Evolutionary conservation across 2,888 invertebrate genomes (phyloP).

Genomic region (Timema podura): DNA sequence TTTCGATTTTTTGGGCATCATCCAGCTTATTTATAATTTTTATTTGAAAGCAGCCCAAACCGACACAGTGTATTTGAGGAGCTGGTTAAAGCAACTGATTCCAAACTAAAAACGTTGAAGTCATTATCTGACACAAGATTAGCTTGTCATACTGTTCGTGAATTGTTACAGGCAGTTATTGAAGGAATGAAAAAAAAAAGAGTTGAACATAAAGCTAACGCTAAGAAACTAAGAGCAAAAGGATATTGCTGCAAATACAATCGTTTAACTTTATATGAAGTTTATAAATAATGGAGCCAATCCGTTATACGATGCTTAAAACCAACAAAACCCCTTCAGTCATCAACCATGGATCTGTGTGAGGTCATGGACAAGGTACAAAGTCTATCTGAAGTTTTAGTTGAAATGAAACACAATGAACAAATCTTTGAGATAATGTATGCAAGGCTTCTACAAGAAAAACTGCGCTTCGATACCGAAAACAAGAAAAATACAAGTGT

Average conservation of each 20-base stretch:
- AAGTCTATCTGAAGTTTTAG: not conserved
- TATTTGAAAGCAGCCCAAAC: not conserved
- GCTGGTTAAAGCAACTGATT: not conserved
- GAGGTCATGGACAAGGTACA: not conserved
- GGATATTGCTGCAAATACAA: not conserved
- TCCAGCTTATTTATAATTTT: not conserved
- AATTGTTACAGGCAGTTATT: not conserved
- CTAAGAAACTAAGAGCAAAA: not conserved
- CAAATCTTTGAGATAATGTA: not conserved
- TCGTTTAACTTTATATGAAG: not conserved
- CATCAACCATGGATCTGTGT: not conserved
- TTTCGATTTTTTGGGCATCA: not conserved
- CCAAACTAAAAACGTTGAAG: not conserved
- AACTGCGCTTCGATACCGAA: not conserved
- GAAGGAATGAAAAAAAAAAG: not conserved
- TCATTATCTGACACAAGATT: slow-evolving; percentile 4
- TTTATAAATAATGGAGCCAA: slow-evolving; percentile 1
- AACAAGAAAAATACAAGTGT: not conserved
- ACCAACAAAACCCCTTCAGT: not conserved
- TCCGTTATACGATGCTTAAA: not conserved
- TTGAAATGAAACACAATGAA: not conserved
- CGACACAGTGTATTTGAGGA: not conserved
- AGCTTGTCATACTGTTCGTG: not conserved
- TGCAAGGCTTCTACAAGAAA: not conserved
- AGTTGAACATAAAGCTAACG: not conserved